Percentiles rank a stretch among this genome's conserved stretches.
phyloP scores from a whole-genome alignment of 2,888 invertebrate species.

The Netelia melanura region DNA sequence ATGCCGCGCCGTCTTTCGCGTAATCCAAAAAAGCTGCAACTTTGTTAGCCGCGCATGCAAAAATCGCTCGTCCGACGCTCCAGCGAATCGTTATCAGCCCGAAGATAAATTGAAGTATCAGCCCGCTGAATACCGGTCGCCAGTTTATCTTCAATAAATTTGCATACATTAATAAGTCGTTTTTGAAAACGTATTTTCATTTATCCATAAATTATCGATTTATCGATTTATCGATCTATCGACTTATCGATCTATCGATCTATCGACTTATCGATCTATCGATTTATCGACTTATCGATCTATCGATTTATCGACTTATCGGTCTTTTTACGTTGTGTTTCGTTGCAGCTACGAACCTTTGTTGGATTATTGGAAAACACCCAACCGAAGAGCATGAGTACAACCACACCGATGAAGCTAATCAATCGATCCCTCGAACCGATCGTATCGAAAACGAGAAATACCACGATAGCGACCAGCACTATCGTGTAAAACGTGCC shows the following conservation, averaged over 20 bases:
- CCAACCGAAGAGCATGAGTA: constrained; percentile 88
- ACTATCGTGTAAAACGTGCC: constrained; percentile 83
- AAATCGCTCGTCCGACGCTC: constrained; percentile 90
- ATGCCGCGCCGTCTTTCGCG: constrained; percentile 92
- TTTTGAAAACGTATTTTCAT: neutral
- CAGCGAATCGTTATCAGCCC: constrained; percentile 95
- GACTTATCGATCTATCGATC: no score
- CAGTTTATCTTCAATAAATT: constrained; percentile 87
- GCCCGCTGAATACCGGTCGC: constrained; percentile 92
- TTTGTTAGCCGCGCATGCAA: constrained; percentile 89
- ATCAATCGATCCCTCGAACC: constrained; percentile 87
- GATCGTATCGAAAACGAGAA: constrained; percentile 89
- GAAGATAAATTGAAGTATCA: constrained; percentile 93
- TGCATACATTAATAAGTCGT: neutral
- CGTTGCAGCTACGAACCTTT: constrained; percentile 82
- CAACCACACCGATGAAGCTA: constrained; percentile 89
- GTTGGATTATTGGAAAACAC: constrained; percentile 88
- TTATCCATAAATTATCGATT: neutral
- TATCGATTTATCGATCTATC: no score
- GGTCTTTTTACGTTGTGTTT: neutral
- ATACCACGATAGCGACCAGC: constrained; percentile 86
- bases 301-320: neutral
- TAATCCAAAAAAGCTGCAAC: constrained; percentile 93
- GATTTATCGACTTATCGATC: no score
- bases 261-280: no score